Percentiles rank a stretch among this genome's conserved stretches.
Conservation (phyloP, 2,888 invertebrate genomes). For the Idaea straminata region DNA sequence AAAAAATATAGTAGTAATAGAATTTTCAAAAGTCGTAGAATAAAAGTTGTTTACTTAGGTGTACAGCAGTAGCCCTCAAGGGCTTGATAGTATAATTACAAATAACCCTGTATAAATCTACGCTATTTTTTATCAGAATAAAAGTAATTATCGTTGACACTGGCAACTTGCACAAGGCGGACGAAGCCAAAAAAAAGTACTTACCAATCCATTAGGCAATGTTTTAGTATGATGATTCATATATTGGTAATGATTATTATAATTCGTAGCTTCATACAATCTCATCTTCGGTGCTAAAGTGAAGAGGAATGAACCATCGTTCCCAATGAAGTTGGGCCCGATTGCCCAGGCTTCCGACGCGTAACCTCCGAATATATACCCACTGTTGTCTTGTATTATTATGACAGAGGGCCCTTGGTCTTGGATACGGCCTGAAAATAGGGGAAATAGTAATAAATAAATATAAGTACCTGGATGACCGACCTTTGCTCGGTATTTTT, state of each 20-base stretch:
- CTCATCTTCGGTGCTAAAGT: constrained; percentile 89
- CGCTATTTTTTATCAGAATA: neutral
- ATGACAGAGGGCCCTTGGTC: constrained; percentile 91
- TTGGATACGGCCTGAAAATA: constrained; percentile 82
- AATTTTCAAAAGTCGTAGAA: too few relatives aligned
- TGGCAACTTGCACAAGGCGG: neutral
- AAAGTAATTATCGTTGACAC: neutral
- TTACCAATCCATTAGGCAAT: constrained; percentile 94
- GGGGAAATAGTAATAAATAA: neutral
- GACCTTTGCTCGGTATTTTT: too few relatives aligned
- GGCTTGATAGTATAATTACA: too few relatives aligned
- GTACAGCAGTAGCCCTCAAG: too few relatives aligned
- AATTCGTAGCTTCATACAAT: constrained; percentile 88
- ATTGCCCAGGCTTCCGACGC: constrained; percentile 89
- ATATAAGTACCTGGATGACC: too few relatives aligned
- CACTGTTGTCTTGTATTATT: constrained; percentile 89
- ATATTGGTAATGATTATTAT: constrained; percentile 95
- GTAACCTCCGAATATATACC: constrained; percentile 94
- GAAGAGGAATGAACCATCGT: constrained; percentile 90
- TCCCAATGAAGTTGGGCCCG: constrained; percentile 88
- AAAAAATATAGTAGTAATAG: too few relatives aligned
- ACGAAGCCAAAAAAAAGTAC: constrained; percentile 33
- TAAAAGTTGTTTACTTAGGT: too few relatives aligned
- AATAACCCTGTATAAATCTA: too few relatives aligned
- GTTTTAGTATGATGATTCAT: constrained; percentile 95